These are phyloP conservation scores for Amphiprion percula DNA, from an alignment of 2,113 vertebrate genomes.

Conservation along the genomic window DNA sequence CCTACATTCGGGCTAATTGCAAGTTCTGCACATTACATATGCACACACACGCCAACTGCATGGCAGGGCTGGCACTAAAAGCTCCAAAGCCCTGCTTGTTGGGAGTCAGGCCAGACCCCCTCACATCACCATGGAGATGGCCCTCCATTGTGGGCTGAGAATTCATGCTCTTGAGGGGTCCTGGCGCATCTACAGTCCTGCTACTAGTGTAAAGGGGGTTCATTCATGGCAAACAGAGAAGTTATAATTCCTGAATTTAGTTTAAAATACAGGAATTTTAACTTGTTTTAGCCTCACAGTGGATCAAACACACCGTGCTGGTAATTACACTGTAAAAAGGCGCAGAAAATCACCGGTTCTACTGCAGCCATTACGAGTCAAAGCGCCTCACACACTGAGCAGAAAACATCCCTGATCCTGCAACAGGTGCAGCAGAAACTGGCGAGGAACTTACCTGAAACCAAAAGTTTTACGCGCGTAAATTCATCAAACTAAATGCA, in stretches of 20 bases:
- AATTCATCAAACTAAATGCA: constrained; percentile 27
- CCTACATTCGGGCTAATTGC: constrained; percentile 73
- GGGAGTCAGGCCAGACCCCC: constrained; percentile 62
- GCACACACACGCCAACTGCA: constrained; percentile 59
- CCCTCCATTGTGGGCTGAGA: constrained; percentile 71
- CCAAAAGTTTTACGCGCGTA: background rate
- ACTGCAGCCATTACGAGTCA: constrained; percentile 14
- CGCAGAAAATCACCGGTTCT: constrained; percentile 6
- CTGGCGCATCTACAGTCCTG: constrained; percentile 64
- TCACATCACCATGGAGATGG: constrained; percentile 78
- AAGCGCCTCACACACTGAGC: background rate
- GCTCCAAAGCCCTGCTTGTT: constrained; percentile 62
- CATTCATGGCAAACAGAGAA: constrained; percentile 42
- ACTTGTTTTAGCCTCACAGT: background rate
- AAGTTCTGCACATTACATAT: constrained; percentile 60
- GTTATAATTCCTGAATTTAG: background rate
- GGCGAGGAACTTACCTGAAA: constrained; percentile 54
- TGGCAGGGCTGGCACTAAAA: constrained; percentile 49
- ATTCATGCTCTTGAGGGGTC: constrained; percentile 75
- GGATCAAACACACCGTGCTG: constrained; percentile 2
- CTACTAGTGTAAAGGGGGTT: constrained; percentile 22
- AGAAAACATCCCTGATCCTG: constrained; percentile 28
- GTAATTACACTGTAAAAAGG: constrained; percentile 27
- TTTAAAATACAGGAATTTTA: constrained; percentile 7
- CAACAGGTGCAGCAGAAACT: constrained; percentile 69